Percentiles rank a stretch among this genome's conserved stretches.
Evolutionary conservation across 1,140 invertebrate genomes (phyloP).

Genomic region (Aphaenogaster ashmeadi): DNA sequence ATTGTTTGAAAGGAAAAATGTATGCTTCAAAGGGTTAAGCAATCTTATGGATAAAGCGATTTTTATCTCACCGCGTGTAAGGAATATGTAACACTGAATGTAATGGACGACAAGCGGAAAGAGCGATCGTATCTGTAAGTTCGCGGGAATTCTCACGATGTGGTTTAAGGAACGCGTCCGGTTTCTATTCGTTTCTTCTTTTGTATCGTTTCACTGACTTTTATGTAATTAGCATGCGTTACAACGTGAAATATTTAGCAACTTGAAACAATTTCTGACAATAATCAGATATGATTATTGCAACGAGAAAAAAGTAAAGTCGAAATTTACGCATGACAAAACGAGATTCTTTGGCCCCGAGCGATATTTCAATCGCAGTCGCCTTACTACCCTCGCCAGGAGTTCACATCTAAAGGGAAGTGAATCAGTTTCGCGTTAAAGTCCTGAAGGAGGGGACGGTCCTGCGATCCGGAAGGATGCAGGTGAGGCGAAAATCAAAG

Average conservation of each 20-base stretch:
- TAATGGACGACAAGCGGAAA: constrained; percentile 5
- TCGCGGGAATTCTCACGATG: constrained; percentile 16
- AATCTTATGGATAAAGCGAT: background rate
- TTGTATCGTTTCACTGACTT: background rate
- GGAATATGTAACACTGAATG: background rate
- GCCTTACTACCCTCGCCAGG: background rate
- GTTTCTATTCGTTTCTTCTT: background rate
- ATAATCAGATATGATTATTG: background rate
- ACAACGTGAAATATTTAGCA: background rate
- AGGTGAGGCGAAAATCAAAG: constrained; percentile 70
- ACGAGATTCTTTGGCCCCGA: background rate
- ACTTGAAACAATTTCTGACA: background rate
- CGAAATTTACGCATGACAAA: background rate
- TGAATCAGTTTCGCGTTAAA: constrained; percentile 63
- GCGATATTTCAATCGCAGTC: constrained; percentile 43
- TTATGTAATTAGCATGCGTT: constrained; percentile 22
- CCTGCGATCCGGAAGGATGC: constrained; percentile 55
- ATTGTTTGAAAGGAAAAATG: no score
- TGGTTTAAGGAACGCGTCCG: constrained; percentile 7
- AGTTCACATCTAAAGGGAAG: constrained; percentile 25
- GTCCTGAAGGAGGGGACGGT: constrained; percentile 7
- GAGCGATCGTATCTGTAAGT: constrained; percentile 28
- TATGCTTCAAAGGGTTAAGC: background rate
- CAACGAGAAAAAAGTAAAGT: background rate
- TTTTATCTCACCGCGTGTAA: constrained; percentile 29